Evolutionary conservation across 2,797 vertebrate genomes (phyloP).

Genomic region (Crypturellus tataupa): DNA sequence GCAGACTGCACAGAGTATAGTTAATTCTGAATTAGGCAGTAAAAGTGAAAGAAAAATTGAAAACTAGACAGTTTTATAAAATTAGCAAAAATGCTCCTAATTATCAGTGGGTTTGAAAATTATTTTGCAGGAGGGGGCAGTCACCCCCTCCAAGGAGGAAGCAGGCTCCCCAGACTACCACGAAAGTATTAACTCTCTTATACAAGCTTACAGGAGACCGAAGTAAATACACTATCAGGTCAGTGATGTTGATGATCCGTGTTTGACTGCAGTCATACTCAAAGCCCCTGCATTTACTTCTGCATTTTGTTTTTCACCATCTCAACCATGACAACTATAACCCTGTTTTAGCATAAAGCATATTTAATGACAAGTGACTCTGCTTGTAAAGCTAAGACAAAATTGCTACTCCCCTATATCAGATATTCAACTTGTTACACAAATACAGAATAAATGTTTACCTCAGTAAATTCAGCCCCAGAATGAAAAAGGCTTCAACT

Average conservation of each 20-base stretch:
- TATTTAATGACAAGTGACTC: neutral
- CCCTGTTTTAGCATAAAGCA: neutral
- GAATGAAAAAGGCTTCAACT: neutral
- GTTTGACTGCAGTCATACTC: neutral
- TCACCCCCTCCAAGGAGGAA: no score
- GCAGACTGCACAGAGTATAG: neutral
- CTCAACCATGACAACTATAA: neutral
- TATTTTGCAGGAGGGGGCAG: rapidly evolving
- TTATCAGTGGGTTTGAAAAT: rapidly evolving
- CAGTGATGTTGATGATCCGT: neutral
- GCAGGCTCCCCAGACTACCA: neutral
- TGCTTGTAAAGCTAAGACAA: neutral
- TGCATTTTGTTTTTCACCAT: neutral
- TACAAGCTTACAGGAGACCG: neutral
- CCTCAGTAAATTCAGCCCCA: neutral
- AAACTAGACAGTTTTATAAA: neutral
- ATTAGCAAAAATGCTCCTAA: neutral
- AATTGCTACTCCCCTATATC: neutral
- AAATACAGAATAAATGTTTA: neutral
- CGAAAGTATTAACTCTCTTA: rapidly evolving
- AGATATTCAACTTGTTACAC: neutral
- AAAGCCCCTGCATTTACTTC: neutral
- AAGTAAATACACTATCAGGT: neutral
- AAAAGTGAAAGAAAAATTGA: neutral
- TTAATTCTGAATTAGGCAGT: neutral